A percentile compares a stretch with the other conserved stretches of the same genome.
phyloP scores from a whole-genome alignment of 1,140 invertebrate genomes.

The Drosophila arawakana region DNA sequence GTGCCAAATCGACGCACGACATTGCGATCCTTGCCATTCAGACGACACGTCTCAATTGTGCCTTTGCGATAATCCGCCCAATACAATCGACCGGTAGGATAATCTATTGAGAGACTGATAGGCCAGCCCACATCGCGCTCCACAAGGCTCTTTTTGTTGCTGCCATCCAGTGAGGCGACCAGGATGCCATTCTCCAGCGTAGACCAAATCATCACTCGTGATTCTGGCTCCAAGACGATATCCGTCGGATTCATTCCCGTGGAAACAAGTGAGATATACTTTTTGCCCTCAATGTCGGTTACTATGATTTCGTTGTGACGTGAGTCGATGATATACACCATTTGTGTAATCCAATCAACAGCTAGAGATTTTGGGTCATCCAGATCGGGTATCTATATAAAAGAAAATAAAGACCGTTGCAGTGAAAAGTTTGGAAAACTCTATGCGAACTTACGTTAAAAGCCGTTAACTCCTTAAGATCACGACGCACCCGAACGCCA shows the following conservation, averaged over 20 bases:
- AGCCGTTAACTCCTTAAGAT: conserved; percentile 78
- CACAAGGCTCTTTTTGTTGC: conserved; percentile 86
- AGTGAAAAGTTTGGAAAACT: not conserved
- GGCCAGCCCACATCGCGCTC: conserved; percentile 87
- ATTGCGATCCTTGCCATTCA: conserved; percentile 88
- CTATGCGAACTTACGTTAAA: conserved; percentile 67
- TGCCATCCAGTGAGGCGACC: conserved; percentile 89
- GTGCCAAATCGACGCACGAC: conserved; percentile 86
- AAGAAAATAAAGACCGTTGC: not conserved
- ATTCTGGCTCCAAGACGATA: conserved; percentile 89
- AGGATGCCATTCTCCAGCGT: conserved; percentile 86
- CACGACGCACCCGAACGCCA: conserved; percentile 60
- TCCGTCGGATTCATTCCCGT: conserved; percentile 85
- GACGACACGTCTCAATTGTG: conserved; percentile 88
- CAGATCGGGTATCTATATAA: conserved; percentile 67
- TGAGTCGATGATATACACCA: conserved; percentile 91
- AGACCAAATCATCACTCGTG: conserved; percentile 84
- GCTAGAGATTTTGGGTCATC: conserved; percentile 89
- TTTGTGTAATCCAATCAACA: conserved; percentile 90
- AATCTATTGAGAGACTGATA: conserved; percentile 89
- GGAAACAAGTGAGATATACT: conserved; percentile 86
- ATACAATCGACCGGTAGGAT: conserved; percentile 88
- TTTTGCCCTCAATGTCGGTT: conserved; percentile 87
- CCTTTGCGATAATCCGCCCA: conserved; percentile 90
- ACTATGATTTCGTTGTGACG: conserved; percentile 87